These are phyloP conservation scores for Stercorarius parasiticus DNA, from an alignment of 2,113 vertebrate species.

Conservation along the genomic window DNA sequence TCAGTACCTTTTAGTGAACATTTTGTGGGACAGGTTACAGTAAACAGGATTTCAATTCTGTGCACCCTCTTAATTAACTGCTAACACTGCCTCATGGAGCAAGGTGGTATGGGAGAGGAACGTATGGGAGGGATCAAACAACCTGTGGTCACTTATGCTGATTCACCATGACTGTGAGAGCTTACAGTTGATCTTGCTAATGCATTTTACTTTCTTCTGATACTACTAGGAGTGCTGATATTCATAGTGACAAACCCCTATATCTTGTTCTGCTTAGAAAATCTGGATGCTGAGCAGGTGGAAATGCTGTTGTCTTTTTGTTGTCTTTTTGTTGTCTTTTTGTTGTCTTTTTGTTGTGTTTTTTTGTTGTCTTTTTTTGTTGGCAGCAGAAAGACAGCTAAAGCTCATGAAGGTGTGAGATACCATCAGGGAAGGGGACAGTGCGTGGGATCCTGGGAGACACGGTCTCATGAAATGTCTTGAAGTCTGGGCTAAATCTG, in stretches of 20 bases:
- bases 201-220: not conserved
- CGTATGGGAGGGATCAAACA: not conserved
- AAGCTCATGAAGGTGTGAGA: not conserved
- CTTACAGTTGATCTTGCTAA: not conserved
- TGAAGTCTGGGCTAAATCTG: not conserved
- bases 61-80: not conserved
- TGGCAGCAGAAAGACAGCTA: not conserved
- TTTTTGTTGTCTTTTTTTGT: too few relatives aligned
- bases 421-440: not conserved
- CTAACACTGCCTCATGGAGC: not conserved
- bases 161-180: not conserved
- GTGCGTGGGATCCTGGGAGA: not conserved
- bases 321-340: too few relatives aligned
- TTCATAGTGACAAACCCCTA: not conserved
- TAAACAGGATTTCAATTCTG: not conserved
- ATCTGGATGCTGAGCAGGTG: not conserved
- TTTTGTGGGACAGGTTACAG: not conserved
- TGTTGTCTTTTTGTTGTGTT: too few relatives aligned
- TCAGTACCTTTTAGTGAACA: not conserved
- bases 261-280: not conserved
- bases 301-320: not conserved
- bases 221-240: not conserved
- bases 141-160: not conserved
- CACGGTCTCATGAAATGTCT: not conserved
- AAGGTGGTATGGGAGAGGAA: not conserved